Evolutionary conservation across 2,797 vertebrate species (phyloP).

Genomic region (Lateolabrax maculatus): DNA sequence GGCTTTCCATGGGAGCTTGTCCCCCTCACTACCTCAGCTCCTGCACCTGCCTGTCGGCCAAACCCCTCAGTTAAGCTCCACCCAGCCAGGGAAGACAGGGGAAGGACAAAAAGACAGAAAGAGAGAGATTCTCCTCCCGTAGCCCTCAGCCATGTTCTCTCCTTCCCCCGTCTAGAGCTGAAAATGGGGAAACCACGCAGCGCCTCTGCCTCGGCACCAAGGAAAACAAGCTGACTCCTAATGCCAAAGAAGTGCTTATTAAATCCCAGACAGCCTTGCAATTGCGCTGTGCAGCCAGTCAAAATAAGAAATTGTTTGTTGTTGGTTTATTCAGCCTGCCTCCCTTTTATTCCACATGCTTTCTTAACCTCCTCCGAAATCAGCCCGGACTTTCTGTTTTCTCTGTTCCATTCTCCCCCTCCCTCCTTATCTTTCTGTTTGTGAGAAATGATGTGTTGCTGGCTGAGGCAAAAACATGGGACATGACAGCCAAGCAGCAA

Average conservation of each 20-base stretch:
- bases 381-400: constrained; percentile 62
- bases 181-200: constrained; percentile 65
- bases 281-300: constrained; percentile 75
- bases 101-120: constrained; percentile 37
- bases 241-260: constrained; percentile 83
- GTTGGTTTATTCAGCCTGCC: constrained; percentile 78
- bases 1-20: constrained; percentile 71
- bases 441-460: constrained; percentile 68
- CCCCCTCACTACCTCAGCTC: constrained; percentile 76
- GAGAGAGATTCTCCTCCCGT: constrained; percentile 51
- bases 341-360: constrained; percentile 77
- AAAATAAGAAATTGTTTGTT: constrained; percentile 85
- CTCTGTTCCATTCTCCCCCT: constrained; percentile 19
- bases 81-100: constrained; percentile 62
- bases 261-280: constrained; percentile 80
- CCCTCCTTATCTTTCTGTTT: constrained; percentile 55
- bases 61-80: constrained; percentile 61
- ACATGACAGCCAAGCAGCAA: constrained; percentile 72
- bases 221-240: constrained; percentile 79
- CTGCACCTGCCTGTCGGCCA: constrained; percentile 61
- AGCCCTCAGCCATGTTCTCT: constrained; percentile 70
- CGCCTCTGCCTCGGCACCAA: constrained; percentile 62
- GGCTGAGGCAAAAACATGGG: constrained; percentile 70
- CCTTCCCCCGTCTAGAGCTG: constrained; percentile 62
- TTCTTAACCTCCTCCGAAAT: constrained; percentile 79